Conservation (phyloP, 2,797 vertebrate species). For the Squalus acanthias region DNA sequence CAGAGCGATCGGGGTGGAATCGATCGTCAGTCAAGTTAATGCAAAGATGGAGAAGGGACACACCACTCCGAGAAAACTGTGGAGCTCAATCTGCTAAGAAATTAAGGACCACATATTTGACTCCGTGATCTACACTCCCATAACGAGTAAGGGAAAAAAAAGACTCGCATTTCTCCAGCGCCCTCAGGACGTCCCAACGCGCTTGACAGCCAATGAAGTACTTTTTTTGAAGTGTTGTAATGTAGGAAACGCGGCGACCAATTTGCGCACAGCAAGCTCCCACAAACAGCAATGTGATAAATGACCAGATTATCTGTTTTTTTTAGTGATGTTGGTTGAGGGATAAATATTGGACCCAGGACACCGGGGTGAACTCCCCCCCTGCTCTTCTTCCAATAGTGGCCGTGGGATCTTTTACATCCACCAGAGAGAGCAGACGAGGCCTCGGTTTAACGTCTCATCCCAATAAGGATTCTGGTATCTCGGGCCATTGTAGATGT, state of each 20-base stretch:
- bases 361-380: background rate
- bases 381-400: too few relatives aligned
- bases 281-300: background rate
- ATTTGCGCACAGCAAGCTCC: background rate
- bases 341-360: background rate
- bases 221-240: background rate
- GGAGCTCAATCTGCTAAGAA: too few relatives aligned
- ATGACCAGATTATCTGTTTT: background rate
- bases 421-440: background rate
- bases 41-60: too few relatives aligned
- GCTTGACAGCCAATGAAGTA: too few relatives aligned
- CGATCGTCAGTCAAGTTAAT: too few relatives aligned
- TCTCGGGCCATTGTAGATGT: background rate
- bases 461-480: background rate
- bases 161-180: background rate
- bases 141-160: too few relatives aligned
- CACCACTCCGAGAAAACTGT: too few relatives aligned
- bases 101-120: too few relatives aligned
- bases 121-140: too few relatives aligned
- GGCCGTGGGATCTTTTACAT: background rate
- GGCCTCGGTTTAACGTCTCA: background rate
- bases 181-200: too few relatives aligned
- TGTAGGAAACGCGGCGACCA: background rate
- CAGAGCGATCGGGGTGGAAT: too few relatives aligned
- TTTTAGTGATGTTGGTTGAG: background rate